Evolutionary conservation across 2,113 vertebrate species (phyloP), one percentile per base, ranked within the genome.

Genomic region (rat (Rattus norvegicus)): DNA sequence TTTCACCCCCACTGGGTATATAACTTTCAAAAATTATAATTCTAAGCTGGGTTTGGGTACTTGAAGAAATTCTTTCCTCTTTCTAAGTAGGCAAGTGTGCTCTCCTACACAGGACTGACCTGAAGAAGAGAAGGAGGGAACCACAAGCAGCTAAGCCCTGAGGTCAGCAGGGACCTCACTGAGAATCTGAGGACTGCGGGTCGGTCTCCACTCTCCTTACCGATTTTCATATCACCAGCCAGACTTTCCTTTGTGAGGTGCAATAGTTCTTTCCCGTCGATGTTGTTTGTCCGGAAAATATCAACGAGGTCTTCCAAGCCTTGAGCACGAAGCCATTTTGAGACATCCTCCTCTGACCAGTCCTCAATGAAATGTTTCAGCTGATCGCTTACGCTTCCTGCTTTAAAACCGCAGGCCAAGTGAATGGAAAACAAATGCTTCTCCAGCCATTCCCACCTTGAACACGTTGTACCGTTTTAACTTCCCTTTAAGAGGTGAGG

Each of bases 321-420:
- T 94, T 99, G 98, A 56, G 98, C 98, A 39, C 96, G 70, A 52
- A 99, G 98, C 99, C 99, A 99, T 2, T 83, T 47, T 67, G 98
- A 98, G 97, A 99, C 99, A 4, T 99, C 99, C 0, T 99, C 99
- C 97, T 99, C 99, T n/a, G 99, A 99, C 99, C 99, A 99, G 94
- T 99, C 98, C 92, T 99, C 98, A 76, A 98, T 85, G 98, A 98
- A 97, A 56, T 94, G 95, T 91, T 98, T 97, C 56, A 94, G 94
- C 52, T 98, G 98, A 93, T 97, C 97, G 33, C 97, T 97, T 13
- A 63, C 33, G 87, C 95, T 94, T 96, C 93, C 98, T 98, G 96
- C 99, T 99, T 99, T 94, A 97, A 98, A 94, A 97, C 97, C 95
- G 98, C 13, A 22, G 16, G 87, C 87, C 54, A 95, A 52, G 83